Percentiles rank a stretch among this genome's conserved stretches.
These are phyloP conservation scores for Platypus cylindrus DNA, from an alignment of 2,888 invertebrate species.

Conservation along the genomic window DNA sequence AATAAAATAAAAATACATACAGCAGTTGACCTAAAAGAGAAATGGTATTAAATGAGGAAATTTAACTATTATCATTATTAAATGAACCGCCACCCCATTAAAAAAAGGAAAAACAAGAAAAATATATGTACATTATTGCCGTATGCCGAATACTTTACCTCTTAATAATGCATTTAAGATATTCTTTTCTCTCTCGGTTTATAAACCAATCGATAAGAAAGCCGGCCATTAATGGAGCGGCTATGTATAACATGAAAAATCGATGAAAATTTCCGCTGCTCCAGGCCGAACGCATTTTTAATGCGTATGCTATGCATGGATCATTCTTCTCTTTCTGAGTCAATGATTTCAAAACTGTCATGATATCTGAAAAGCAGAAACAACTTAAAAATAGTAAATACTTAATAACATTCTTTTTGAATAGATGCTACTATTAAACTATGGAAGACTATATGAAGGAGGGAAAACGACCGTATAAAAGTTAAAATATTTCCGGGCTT, in stretches of 20 bases:
- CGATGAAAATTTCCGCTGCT: slow-evolving; percentile 82
- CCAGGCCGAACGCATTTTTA: slow-evolving; percentile 87
- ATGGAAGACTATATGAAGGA: no score
- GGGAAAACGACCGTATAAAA: no score
- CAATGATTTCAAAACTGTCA: slow-evolving; percentile 75
- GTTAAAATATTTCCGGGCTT: no score
- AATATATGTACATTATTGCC: no score
- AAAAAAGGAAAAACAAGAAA: no score
- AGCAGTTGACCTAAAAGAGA: slow-evolving; percentile 6
- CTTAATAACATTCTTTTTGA: no score
- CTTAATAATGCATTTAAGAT: slow-evolving; percentile 86
- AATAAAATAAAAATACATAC: slow-evolving; percentile 10
- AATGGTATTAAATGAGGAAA: slow-evolving; percentile 4
- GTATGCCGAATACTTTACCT: no score
- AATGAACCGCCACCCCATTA: no score
- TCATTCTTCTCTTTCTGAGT: slow-evolving; percentile 65
- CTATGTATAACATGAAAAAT: slow-evolving; percentile 82
- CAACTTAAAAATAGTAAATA: neutral
- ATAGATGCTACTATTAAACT: no score
- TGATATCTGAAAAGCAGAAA: slow-evolving; percentile 62
- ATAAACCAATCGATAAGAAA: slow-evolving; percentile 98
- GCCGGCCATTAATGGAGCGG: slow-evolving; percentile 89
- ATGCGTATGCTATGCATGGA: slow-evolving; percentile 71
- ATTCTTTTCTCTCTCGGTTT: slow-evolving; percentile 83
- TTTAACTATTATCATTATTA: no score